Evolutionary conservation across 2,113 vertebrate species (phyloP).

Genomic region (Athene noctua): DNA sequence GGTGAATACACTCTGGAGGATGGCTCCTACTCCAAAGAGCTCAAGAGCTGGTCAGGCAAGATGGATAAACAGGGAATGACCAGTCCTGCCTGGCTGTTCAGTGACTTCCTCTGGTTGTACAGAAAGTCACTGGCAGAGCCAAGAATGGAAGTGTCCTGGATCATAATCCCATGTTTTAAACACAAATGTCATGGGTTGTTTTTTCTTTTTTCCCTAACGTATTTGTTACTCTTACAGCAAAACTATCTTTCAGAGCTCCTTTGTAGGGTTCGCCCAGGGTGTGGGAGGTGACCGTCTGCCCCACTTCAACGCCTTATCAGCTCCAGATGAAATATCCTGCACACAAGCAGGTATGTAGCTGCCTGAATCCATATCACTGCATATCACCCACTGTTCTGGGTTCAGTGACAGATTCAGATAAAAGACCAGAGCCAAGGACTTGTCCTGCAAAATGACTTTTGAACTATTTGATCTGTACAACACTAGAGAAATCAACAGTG

Average conservation of each 20-base stretch:
- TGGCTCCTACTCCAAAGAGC: neutral
- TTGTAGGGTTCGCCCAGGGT: neutral
- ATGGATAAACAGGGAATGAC: neutral
- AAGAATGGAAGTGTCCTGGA: neutral
- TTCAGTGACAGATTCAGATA: neutral
- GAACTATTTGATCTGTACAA: neutral
- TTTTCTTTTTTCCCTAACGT: neutral
- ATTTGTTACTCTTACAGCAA: neutral
- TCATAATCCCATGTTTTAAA: neutral
- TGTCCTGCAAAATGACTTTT: neutral
- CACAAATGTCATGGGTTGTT: accelerated
- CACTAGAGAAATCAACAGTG: neutral
- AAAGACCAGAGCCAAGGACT: neutral
- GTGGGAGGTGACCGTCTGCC: neutral
- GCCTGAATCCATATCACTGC: neutral
- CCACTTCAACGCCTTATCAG: neutral
- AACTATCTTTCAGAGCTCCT: neutral
- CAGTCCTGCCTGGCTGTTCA: neutral
- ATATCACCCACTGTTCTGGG: no score
- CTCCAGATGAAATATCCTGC: neutral
- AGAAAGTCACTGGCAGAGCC: neutral
- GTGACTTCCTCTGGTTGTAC: neutral
- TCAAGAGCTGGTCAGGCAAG: neutral
- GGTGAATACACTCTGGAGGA: neutral
- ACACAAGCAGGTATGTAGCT: neutral